These are phyloP conservation scores for Poecilia velifera DNA, from an alignment of 2,797 vertebrate genomes.

Conservation along the genomic window DNA sequence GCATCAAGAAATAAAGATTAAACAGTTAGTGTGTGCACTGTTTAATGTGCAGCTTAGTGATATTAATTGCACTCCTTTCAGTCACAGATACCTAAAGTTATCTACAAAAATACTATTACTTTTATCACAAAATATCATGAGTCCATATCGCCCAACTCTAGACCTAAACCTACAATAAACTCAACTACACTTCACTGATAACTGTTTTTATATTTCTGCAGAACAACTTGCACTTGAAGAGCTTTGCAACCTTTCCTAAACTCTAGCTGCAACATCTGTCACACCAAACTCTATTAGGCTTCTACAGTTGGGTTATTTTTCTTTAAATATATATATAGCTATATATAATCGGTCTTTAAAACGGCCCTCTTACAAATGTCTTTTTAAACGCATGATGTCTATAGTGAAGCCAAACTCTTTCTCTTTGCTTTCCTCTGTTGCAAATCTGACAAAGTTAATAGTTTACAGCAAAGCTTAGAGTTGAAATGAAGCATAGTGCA, in stretches of 20 bases:
- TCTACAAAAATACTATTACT: too few species aligned
- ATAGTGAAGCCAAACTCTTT: neutral
- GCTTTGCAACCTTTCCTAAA: too few species aligned
- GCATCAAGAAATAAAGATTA: too few species aligned
- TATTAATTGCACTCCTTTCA: too few species aligned
- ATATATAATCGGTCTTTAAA: neutral
- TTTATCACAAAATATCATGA: too few species aligned
- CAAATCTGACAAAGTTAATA: neutral
- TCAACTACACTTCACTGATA: neutral
- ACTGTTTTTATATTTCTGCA: neutral
- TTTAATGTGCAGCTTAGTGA: too few species aligned
- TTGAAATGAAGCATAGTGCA: slow-evolving; percentile 17
- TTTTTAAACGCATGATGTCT: neutral
- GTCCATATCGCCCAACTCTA: too few species aligned
- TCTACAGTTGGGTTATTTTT: neutral
- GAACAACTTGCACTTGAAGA: neutral
- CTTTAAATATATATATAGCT: neutral
- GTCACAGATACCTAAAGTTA: too few species aligned
- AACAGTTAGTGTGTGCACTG: too few species aligned
- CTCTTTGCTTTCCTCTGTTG: neutral
- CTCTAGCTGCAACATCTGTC: neutral
- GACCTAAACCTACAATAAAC: neutral
- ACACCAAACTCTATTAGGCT: neutral
- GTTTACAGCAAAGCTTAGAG: slow-evolving; percentile 4
- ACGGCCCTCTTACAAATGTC: neutral